Percentiles rank a stretch among this genome's conserved stretches.
These are phyloP conservation scores for Pteronura brasiliensis DNA, from an alignment of 2,113 vertebrate species.

Conservation along the genomic window DNA sequence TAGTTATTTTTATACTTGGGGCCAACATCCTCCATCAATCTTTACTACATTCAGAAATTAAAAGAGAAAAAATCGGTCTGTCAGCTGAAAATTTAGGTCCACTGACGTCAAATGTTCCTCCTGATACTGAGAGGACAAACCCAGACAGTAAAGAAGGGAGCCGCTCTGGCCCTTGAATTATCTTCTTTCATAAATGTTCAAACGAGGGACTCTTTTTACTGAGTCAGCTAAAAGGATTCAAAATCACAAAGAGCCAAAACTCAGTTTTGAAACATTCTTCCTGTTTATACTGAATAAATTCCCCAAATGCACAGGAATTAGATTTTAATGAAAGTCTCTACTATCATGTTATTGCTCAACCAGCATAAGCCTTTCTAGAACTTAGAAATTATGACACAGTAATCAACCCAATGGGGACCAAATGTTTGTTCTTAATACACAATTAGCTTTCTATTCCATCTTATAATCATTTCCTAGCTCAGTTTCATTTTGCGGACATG, in stretches of 20 bases:
- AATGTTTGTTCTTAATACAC: neutral
- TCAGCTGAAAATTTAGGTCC: neutral
- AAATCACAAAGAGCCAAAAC: conserved; percentile 41
- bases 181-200: conserved; percentile 27
- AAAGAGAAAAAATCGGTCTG: neutral
- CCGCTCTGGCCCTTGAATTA: neutral
- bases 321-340: conserved; percentile 52
- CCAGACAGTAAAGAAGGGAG: neutral
- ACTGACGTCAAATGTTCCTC: neutral
- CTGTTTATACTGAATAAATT: conserved; percentile 63
- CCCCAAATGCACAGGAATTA: conserved; percentile 53
- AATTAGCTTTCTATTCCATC: neutral
- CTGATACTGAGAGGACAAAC: neutral
- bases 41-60: neutral
- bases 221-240: conserved; percentile 45
- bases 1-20: neutral
- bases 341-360: neutral
- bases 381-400: neutral
- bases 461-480: neutral
- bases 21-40: neutral
- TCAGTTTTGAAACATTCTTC: conserved; percentile 53
- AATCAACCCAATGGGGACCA: neutral
- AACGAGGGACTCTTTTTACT: neutral
- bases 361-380: neutral
- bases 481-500: neutral